Evolutionary conservation across 2,113 vertebrate genomes (phyloP), one percentile per base, ranked within the genome.

Genomic region (Talpa occidentalis): DNA sequence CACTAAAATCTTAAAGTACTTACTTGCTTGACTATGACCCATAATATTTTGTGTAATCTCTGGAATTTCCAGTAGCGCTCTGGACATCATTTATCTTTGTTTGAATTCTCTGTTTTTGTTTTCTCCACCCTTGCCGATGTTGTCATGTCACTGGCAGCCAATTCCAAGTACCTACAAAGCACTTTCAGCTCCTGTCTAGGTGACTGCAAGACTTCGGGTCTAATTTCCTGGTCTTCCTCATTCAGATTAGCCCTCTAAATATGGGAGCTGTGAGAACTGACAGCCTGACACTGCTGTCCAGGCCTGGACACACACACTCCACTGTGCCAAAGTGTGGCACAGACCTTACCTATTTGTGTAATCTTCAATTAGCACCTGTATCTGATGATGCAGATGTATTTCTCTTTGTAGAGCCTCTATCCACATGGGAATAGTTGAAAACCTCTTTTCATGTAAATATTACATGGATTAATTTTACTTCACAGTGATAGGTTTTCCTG

Each of bases 321-420:
- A 94, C 96, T 98, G 95, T 98, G 98, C 98, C 98, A 98, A 97
- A 98, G 98, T 97, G 96, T 98, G 95, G 98, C 97, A 97, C 97
- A 98, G 97, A 98, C 97, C 96, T 97, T 98, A 98, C 98, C 98
- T 98, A 98, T 97, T 96, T 98, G 97, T 98, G 98, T 99, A 98
- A 98, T 98, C 98, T 99, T 99, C 99, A 99, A 98, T 99, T 99
- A 99, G 99, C 98, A 98, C 99, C 99, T 99, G 98, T 98, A 98
- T 98, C 98, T 99, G 98, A 98, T 98, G 98, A 98, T 99, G 98
- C 97, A 98, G 98, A 97, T 98, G 97, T 97, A 97, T 97, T 97
- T 98, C 96, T 98, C 98, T 97, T 95, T 98, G 97, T 97, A 97
- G 94, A 96, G 88, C 95, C 95, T 97, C 96, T 96, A 94, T 97